Conservation (phyloP, 2,888 invertebrate genomes). For the Tanaodytes sp. region DNA sequence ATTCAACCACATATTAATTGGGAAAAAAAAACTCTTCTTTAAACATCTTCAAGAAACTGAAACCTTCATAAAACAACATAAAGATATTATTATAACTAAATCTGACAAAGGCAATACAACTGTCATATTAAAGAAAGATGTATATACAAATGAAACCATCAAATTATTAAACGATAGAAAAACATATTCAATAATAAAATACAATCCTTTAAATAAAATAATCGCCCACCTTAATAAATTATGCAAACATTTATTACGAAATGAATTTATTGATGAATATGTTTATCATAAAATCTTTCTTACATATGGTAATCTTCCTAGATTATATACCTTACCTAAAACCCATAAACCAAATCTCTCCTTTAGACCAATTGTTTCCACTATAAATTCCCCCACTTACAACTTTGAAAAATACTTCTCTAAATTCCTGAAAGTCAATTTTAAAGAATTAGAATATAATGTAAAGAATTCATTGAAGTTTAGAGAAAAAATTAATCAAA, state of each 20-base stretch:
- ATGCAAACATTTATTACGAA: not conserved
- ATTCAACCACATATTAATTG: no score
- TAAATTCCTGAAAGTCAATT: no score
- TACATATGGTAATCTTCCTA: slow-evolving; percentile 8
- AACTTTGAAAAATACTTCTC: slow-evolving; percentile 21
- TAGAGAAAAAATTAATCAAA: no score
- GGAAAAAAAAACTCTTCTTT: no score
- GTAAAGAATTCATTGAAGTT: no score
- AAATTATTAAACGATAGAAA: not conserved
- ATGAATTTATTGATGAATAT: not conserved
- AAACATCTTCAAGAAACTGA: no score
- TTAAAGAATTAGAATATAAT: no score
- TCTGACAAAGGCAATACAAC: slow-evolving; percentile 9
- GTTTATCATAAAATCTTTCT: not conserved
- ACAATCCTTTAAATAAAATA: slow-evolving; percentile 5
- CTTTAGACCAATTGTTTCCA: slow-evolving; percentile 20
- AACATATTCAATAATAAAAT: not conserved
- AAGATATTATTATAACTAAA: no score
- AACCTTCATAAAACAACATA: no score
- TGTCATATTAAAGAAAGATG: not conserved
- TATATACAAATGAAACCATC: not conserved
- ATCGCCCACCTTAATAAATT: slow-evolving; percentile 1
- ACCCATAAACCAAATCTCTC: slow-evolving; percentile 3
- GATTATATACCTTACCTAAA: slow-evolving; percentile 16
- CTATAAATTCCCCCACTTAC: slow-evolving; percentile 4